These are phyloP conservation scores for Lagopus leucura DNA, from an alignment of 2,113 vertebrate genomes.

Conservation along the genomic window DNA sequence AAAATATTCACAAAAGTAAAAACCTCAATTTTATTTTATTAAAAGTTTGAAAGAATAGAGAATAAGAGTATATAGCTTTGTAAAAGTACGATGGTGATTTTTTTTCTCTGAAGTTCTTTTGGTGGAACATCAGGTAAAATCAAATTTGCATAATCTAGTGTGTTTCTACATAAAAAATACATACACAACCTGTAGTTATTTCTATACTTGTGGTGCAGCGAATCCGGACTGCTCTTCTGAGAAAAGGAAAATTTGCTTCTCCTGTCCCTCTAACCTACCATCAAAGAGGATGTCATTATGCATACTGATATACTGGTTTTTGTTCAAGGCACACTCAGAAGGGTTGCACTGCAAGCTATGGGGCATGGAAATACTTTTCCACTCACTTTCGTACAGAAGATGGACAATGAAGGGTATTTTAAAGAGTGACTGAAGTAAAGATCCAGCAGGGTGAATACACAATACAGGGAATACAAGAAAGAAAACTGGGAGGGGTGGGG, in stretches of 20 bases:
- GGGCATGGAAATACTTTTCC: constrained; percentile 26
- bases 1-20: constrained; percentile 22
- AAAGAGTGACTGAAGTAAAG: neutral
- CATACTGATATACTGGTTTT: neutral
- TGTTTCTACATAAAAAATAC: constrained; percentile 46
- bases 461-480: constrained; percentile 12
- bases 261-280: neutral
- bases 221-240: neutral
- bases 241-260: neutral
- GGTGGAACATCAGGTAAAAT: constrained; percentile 25
- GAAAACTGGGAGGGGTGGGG: neutral
- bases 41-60: constrained; percentile 12
- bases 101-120: neutral
- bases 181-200: constrained; percentile 41
- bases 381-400: neutral
- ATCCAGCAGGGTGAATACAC: neutral
- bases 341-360: neutral
- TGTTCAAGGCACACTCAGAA: neutral
- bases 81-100: neutral
- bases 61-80: neutral
- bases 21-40: neutral
- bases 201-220: neutral
- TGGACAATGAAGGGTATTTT: constrained; percentile 6
- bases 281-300: neutral
- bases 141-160: constrained; percentile 7